phyloP scores from a whole-genome alignment of 2,888 invertebrate genomes.

The Apotomis turbidana region DNA sequence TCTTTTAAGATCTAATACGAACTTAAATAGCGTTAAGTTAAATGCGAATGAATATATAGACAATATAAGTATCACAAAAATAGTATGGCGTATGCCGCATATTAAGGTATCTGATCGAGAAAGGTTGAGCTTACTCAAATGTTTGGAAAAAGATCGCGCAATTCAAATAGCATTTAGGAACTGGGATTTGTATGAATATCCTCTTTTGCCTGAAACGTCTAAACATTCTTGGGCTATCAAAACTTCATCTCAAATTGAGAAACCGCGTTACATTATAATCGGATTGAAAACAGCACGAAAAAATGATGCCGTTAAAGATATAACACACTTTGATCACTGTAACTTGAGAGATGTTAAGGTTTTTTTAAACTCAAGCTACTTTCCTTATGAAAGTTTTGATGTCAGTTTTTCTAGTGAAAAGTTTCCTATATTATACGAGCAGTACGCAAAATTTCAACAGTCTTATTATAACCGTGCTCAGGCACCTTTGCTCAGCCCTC shows the following conservation, averaged over 20 bases:
- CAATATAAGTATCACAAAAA: background rate
- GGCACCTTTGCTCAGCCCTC: slow-evolving; percentile 5
- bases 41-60: slow-evolving; percentile 11
- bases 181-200: slow-evolving; percentile 61
- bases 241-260: slow-evolving; percentile 56
- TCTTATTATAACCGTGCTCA: background rate
- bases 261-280: slow-evolving; percentile 56
- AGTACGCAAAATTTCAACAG: slow-evolving; percentile 4
- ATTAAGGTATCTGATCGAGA: background rate
- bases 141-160: slow-evolving; percentile 50
- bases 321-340: slow-evolving; percentile 8
- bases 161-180: slow-evolving; percentile 52
- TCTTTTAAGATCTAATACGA: background rate
- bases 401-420: slow-evolving; percentile 8
- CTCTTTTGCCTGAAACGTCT: slow-evolving; percentile 51
- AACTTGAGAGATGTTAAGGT: slow-evolving; percentile 15
- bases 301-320: background rate
- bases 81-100: slow-evolving; percentile 13
- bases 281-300: slow-evolving; percentile 19
- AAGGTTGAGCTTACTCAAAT: slow-evolving; percentile 1
- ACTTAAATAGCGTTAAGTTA: slow-evolving; percentile 5
- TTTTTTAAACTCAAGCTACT: slow-evolving; percentile 17
- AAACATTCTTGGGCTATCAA: slow-evolving; percentile 55
- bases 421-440: slow-evolving; percentile 6
- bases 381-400: slow-evolving; percentile 15